Base-by-base conservation (phyloP, 64 coral and sea anemone species). In the Actinia equina region DNA sequence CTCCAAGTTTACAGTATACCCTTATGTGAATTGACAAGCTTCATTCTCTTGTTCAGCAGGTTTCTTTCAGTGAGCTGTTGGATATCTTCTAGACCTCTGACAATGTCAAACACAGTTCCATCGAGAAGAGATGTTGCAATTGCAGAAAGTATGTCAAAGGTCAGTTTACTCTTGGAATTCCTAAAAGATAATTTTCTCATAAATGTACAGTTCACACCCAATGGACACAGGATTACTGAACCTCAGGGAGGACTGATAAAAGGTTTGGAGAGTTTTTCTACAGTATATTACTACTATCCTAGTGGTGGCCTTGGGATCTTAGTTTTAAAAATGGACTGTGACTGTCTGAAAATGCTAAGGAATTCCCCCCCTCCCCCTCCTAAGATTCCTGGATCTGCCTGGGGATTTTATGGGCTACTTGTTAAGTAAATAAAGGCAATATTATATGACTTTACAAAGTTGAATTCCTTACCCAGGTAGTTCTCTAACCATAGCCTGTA, bases 71-170 rank as follows among this genome's bases (percentile, higher is more conserved):
- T 90, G 10, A 99, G 77, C 78, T 99, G 97, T 49, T 99, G 97
- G 56, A 99, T 99, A 18, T 99, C 97, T 77, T 99, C 93, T 27
- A 99, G 84, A 49, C 97, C 97, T 88, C 77, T 88, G 57, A 99
- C 97, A 86, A 99, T 99, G 82, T 95, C 97, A 99, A 99, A 99
- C n/a, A 99, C 97, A 58, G 97, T 99, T 30, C 97, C 97, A 89
- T 99, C 97, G 17, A 99, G 51, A 43, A 99, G 83, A 69, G 90
- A 99, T 52, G 91, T 88, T 8, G 97, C 93, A 37, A 99, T 88
- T 78, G 61, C 82, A 6, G 87, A 89, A 17, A 99, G 86, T 59
- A 99, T 90, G 82, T 95, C 97, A 71, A 91, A 92, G 13, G 97
- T 99, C 59, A 99, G 85, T 87, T 98, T 99, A 56, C 87, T 92